Evolutionary conservation across 2,888 invertebrate species (phyloP).

Genomic region (Andrena fulva): DNA sequence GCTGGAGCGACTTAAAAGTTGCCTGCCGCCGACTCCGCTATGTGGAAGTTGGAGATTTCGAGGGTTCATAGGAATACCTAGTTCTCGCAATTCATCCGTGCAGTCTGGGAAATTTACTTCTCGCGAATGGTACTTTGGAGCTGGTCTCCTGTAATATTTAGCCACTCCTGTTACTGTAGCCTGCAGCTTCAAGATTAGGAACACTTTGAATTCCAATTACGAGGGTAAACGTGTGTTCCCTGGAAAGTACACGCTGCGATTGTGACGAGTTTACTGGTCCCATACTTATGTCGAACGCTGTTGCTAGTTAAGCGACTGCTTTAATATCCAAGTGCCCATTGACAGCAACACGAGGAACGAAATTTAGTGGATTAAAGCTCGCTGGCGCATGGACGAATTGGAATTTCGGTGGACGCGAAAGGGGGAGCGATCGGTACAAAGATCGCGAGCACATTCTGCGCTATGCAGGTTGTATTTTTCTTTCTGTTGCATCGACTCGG

Average conservation of each 20-base stretch:
- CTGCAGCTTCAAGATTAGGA: not conserved
- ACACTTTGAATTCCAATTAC: not conserved
- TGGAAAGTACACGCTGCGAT: not conserved
- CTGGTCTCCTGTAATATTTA: not conserved
- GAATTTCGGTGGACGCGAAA: not conserved
- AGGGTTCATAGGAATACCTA: not conserved
- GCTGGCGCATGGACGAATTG: not conserved
- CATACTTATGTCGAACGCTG: not conserved
- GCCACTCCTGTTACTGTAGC: no score
- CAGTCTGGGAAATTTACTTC: not conserved
- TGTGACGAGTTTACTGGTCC: not conserved
- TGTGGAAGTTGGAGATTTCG: not conserved
- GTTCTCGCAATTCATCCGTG: not conserved
- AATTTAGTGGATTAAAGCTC: not conserved
- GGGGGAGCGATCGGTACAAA: not conserved
- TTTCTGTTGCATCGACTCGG: not conserved
- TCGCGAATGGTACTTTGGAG: not conserved
- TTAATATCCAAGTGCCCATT: not conserved
- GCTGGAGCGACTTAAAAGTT: not conserved
- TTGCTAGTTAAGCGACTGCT: not conserved
- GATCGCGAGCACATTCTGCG: not conserved
- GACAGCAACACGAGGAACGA: not conserved
- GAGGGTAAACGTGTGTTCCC: not conserved
- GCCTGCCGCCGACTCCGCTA: not conserved
- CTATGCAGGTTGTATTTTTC: not conserved